These are phyloP conservation scores for Apodemia zela DNA, from an alignment of 2,888 invertebrate species.

Conservation along the genomic window DNA sequence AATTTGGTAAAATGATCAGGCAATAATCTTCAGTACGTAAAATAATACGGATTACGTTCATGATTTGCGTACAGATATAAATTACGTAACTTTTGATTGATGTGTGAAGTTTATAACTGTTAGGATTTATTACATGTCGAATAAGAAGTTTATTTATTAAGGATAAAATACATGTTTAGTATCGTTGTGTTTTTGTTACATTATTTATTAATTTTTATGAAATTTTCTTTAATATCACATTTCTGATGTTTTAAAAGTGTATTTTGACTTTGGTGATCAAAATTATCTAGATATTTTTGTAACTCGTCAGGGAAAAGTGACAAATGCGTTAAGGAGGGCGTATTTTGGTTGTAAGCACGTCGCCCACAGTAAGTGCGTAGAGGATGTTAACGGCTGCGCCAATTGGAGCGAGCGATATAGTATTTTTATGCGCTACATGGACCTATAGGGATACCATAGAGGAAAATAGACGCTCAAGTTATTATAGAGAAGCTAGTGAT, in stretches of 20 bases:
- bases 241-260: constrained; percentile 2
- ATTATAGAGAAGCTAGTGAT: constrained; percentile 28
- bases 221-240: not conserved
- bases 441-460: constrained; percentile 43
- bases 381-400: constrained; percentile 21
- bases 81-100: too few relatives aligned
- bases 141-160: too few relatives aligned
- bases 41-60: too few relatives aligned
- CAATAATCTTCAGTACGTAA: too few relatives aligned
- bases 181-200: not conserved
- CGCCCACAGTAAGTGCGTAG: constrained; percentile 80
- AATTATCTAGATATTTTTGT: constrained; percentile 34
- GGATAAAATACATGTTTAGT: too few relatives aligned
- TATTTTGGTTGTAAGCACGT: constrained; percentile 80
- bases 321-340: constrained; percentile 74
- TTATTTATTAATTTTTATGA: not conserved
- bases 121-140: too few relatives aligned
- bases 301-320: constrained; percentile 75
- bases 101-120: too few relatives aligned
- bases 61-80: too few relatives aligned
- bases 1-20: too few relatives aligned
- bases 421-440: constrained; percentile 27
- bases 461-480: constrained; percentile 37
- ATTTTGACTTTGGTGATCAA: constrained; percentile 14
- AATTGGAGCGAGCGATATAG: constrained; percentile 5